Percentiles rank a stretch among this genome's conserved stretches.
Conservation (phyloP, 2,797 vertebrate genomes). For the Xenentodon cancila region DNA sequence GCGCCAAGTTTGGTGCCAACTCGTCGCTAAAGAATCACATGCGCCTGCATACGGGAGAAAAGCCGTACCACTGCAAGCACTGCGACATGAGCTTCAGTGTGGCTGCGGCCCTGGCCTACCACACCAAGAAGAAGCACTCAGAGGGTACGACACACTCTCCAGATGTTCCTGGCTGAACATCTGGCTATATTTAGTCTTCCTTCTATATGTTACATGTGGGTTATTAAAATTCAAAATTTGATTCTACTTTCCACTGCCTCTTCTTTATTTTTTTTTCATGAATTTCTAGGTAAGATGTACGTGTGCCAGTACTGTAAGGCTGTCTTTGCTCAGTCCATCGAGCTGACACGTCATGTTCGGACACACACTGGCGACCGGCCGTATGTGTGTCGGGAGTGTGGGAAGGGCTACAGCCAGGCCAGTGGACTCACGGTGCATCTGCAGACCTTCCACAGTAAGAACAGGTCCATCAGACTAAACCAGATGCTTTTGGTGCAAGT, state of each 20-base stretch:
- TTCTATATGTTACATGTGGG: too few species aligned
- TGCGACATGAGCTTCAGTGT: constrained; percentile 91
- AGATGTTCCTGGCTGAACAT: too few species aligned
- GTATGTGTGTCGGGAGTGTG: constrained; percentile 89
- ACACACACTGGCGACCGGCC: constrained; percentile 93
- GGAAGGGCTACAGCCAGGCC: constrained; percentile 93
- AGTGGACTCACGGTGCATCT: constrained; percentile 91
- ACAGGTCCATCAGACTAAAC: neutral
- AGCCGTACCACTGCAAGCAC: constrained; percentile 89
- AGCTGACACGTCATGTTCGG: constrained; percentile 88
- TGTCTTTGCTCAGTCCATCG: constrained; percentile 90
- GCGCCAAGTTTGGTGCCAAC: constrained; percentile 88
- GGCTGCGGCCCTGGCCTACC: constrained; percentile 90
- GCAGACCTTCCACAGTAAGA: constrained; percentile 89
- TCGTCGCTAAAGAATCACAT: constrained; percentile 92
- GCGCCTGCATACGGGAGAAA: constrained; percentile 89
- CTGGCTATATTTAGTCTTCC: too few species aligned
- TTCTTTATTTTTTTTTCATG: too few species aligned
- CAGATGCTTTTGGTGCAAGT: neutral
- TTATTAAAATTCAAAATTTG: too few species aligned
- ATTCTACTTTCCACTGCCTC: neutral
- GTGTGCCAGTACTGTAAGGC: constrained; percentile 91
- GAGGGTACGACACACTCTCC: constrained; percentile 81
- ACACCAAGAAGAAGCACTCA: constrained; percentile 92
- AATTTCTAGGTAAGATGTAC: constrained; percentile 88